Evolutionary conservation across 2,888 invertebrate species (phyloP).

Genomic region (Harmothoe impar): DNA sequence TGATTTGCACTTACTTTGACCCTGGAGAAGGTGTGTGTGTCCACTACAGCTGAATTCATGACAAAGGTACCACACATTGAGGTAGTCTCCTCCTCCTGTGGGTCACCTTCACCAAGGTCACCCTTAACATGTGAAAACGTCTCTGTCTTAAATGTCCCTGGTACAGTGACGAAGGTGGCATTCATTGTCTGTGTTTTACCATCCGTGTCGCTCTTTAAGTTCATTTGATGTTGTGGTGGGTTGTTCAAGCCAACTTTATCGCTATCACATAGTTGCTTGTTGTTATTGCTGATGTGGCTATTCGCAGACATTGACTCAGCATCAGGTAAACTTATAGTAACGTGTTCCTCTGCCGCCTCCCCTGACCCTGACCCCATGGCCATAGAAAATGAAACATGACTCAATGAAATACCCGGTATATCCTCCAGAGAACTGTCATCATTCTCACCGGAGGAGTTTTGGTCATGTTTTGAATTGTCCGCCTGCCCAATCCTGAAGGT

Average conservation of each 20-base stretch:
- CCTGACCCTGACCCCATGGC: background rate
- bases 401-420: background rate
- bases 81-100: background rate
- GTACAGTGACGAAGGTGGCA: too few species aligned
- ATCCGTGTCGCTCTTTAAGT: too few species aligned
- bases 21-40: background rate
- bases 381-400: background rate
- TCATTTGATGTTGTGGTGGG: too few species aligned
- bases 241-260: too few species aligned
- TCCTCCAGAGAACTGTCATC: too few species aligned
- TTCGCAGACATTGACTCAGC: background rate
- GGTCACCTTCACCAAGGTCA: background rate
- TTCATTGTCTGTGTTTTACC: too few species aligned
- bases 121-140: too few species aligned
- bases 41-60: background rate
- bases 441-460: too few species aligned
- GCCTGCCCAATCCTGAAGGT: background rate
- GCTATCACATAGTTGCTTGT: too few species aligned
- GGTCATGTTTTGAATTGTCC: too few species aligned
- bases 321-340: background rate
- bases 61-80: background rate
- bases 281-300: too few species aligned
- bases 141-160: too few species aligned
- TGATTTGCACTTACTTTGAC: background rate
- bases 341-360: background rate